phyloP scores from a whole-genome alignment of 2,797 vertebrate species.

The Trichosurus vulpecula region DNA sequence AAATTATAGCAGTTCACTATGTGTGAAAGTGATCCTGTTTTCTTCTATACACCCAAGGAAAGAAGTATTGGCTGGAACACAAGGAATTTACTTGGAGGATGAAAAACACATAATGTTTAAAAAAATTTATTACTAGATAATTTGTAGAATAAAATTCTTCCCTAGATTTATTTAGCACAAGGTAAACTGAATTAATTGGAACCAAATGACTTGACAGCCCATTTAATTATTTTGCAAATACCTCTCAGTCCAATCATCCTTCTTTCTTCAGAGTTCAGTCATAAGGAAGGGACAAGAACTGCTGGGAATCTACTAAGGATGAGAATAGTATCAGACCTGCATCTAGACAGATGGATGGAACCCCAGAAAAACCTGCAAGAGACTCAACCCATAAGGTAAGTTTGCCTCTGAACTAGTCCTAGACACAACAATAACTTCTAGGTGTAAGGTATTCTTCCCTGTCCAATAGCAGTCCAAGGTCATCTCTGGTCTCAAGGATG shows the following conservation, averaged over 20 bases:
- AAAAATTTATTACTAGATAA: neutral
- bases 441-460: neutral
- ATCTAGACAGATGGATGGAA: neutral
- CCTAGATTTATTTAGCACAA: neutral
- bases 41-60: neutral
- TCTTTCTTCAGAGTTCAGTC: neutral
- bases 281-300: neutral
- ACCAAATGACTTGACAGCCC: neutral
- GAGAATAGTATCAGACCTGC: neutral
- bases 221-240: neutral
- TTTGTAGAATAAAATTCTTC: neutral
- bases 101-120: neutral
- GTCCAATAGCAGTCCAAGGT: neutral
- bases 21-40: neutral
- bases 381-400: neutral
- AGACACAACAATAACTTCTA: neutral
- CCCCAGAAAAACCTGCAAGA: neutral
- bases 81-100: slow-evolving; percentile 5
- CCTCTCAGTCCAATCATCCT: neutral
- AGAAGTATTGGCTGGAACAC: neutral
- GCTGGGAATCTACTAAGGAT: neutral
- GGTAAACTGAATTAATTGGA: neutral
- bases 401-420: neutral
- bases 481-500: neutral
- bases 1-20: neutral